Evolutionary conservation across 2,888 invertebrate species (phyloP).

Genomic region (Sisyra terminalis): DNA sequence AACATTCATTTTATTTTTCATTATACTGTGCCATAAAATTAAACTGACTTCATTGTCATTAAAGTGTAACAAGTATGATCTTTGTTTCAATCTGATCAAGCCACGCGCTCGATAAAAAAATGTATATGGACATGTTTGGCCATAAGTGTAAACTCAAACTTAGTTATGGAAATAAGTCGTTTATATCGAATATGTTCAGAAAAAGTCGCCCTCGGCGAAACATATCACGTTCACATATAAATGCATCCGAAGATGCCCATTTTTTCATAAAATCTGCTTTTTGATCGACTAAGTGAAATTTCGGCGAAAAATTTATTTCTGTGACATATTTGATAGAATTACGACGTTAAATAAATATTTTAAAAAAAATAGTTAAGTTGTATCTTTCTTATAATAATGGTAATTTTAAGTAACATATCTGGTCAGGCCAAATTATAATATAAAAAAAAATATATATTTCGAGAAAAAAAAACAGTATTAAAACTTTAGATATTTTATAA

Average conservation of each 20-base stretch:
- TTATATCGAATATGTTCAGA: too few relatives aligned
- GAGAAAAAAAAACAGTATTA: conserved; percentile 8
- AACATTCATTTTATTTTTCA: conserved; percentile 6
- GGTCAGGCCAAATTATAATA: conserved; percentile 10
- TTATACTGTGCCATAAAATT: conserved; percentile 8
- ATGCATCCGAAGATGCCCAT: too few relatives aligned
- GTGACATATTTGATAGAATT: too few relatives aligned
- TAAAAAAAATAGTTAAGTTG: too few relatives aligned
- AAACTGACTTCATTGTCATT: conserved; percentile 3
- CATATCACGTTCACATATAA: too few relatives aligned
- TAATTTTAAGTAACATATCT: conserved; percentile 10
- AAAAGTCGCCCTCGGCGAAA: too few relatives aligned
- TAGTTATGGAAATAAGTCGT: too few relatives aligned
- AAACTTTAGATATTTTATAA: conserved; percentile 8
- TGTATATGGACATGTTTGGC: too few relatives aligned
- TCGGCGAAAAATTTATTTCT: too few relatives aligned
- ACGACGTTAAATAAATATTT: conserved; percentile 2
- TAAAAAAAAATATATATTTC: conserved; percentile 9
- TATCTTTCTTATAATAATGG: conserved; percentile 3
- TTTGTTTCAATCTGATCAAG: not conserved
- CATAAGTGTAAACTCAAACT: too few relatives aligned
- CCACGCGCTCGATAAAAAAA: conserved; percentile 7
- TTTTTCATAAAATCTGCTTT: too few relatives aligned
- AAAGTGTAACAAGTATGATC: not conserved
- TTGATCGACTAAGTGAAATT: too few relatives aligned